Conservation (phyloP, 2,888 invertebrate genomes). For the Acrobasis suavella region DNA sequence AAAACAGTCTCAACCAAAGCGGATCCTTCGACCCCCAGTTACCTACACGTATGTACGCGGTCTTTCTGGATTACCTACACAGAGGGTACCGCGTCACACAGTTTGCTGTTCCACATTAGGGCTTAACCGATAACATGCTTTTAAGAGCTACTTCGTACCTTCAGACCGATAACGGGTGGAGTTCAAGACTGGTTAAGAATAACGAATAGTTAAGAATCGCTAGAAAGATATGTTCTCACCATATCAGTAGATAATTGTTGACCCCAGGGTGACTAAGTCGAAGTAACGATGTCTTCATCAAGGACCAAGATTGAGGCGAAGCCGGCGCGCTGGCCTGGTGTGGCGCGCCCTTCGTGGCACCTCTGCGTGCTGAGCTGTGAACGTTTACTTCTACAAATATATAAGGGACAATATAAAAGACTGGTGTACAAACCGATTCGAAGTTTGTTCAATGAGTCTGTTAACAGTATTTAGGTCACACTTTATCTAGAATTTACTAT, state of each 20-base stretch:
- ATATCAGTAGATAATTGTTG: constrained; percentile 71
- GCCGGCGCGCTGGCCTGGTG: constrained; percentile 36
- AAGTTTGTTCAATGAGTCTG: constrained; percentile 44
- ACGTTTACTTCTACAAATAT: constrained; percentile 45
- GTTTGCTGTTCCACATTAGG: constrained; percentile 62
- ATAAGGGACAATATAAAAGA: constrained; percentile 62
- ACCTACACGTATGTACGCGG: constrained; percentile 91
- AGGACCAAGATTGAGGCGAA: constrained; percentile 62
- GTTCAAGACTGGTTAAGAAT: constrained; percentile 74
- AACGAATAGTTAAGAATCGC: constrained; percentile 60
- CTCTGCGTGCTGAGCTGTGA: constrained; percentile 57
- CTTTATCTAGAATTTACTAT: constrained; percentile 38
- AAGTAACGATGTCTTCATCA: constrained; percentile 54
- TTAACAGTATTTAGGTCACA: constrained; percentile 42
- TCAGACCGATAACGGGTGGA: constrained; percentile 50
- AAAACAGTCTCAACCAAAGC: constrained; percentile 86
- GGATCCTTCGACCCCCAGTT: constrained; percentile 89
- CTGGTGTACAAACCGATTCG: constrained; percentile 51
- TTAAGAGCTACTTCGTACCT: constrained; percentile 28
- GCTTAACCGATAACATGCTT: constrained; percentile 63
- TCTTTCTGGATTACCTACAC: constrained; percentile 90
- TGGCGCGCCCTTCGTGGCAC: constrained; percentile 32
- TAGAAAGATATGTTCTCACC: constrained; percentile 60
- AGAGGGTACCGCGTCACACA: constrained; percentile 86
- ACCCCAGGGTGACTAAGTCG: constrained; percentile 43